phyloP scores from a whole-genome alignment of 1,140 invertebrate species.

The Oedothorax gibbosus region DNA sequence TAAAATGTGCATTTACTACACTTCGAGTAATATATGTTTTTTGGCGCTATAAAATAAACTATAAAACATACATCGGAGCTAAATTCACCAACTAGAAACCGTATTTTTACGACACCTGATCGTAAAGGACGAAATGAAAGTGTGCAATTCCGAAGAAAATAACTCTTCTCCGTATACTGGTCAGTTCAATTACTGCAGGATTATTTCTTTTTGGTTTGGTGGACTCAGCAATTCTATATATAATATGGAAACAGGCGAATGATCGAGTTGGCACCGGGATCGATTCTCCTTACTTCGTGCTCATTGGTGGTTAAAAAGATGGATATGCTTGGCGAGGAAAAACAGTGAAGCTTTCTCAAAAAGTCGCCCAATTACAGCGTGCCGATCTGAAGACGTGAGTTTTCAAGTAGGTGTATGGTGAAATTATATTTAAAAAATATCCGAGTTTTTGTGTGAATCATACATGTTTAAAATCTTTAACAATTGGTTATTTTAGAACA shows the following conservation, averaged over 20 bases:
- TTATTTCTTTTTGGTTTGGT: constrained; percentile 14
- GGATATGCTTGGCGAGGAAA: too few relatives aligned
- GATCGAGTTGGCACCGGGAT: too few relatives aligned
- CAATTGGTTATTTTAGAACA: too few relatives aligned
- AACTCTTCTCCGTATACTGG: constrained; percentile 11
- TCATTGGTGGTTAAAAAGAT: too few relatives aligned
- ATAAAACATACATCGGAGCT: constrained; percentile 31
- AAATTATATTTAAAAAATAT: too few relatives aligned
- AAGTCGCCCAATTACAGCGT: too few relatives aligned
- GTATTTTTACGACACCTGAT: constrained; percentile 34
- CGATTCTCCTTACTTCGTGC: too few relatives aligned
- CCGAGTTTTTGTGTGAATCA: too few relatives aligned
- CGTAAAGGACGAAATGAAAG: constrained; percentile 43
- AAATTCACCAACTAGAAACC: constrained; percentile 23
- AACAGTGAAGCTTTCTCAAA: too few relatives aligned
- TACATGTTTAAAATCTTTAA: too few relatives aligned
- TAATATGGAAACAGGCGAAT: neutral
- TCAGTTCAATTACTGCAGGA: constrained; percentile 16
- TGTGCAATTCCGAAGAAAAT: constrained; percentile 28
- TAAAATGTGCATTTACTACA: constrained; percentile 11
- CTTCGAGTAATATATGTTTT: constrained; percentile 31
- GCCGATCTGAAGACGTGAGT: too few relatives aligned
- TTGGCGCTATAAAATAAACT: constrained; percentile 34
- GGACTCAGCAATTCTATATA: constrained; percentile 30
- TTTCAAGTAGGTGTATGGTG: too few relatives aligned